These are phyloP conservation scores for Dasypus novemcinctus DNA, from an alignment of 2,113 vertebrate genomes.

Conservation along the genomic window DNA sequence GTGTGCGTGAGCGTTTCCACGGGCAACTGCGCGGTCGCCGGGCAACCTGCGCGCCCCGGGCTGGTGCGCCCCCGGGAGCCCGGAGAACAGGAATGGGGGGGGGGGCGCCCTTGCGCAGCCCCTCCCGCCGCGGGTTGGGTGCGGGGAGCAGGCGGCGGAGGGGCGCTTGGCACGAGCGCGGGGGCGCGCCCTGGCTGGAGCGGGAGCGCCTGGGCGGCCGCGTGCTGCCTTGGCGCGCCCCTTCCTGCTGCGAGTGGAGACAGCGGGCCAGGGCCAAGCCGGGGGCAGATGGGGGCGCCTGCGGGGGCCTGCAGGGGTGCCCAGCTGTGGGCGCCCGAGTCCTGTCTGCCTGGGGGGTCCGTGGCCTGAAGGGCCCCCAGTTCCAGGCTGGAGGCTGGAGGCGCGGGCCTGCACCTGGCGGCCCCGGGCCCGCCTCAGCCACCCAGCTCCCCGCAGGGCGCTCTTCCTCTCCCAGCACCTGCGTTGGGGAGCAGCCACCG, in stretches of 20 bases:
- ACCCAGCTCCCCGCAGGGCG: too few species aligned
- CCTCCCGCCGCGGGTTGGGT: accelerated
- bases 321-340: too few species aligned
- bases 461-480: background rate
- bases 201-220: background rate
- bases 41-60: background rate
- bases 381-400: background rate
- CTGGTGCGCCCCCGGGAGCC: background rate
- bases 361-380: too few species aligned
- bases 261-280: background rate
- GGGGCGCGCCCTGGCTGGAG: accelerated
- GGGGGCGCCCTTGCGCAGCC: accelerated
- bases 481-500: background rate
- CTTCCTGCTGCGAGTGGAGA: background rate
- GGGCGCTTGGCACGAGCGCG: accelerated
- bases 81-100: background rate
- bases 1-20: background rate
- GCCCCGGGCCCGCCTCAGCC: background rate
- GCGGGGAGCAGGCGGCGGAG: background rate
- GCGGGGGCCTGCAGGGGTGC: background rate
- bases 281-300: too few species aligned
- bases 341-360: too few species aligned
- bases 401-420: background rate
- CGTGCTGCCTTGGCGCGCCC: background rate
- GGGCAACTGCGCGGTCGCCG: background rate